Conservation (phyloP, 1,140 invertebrate species). For the Phymastichus coffea region DNA sequence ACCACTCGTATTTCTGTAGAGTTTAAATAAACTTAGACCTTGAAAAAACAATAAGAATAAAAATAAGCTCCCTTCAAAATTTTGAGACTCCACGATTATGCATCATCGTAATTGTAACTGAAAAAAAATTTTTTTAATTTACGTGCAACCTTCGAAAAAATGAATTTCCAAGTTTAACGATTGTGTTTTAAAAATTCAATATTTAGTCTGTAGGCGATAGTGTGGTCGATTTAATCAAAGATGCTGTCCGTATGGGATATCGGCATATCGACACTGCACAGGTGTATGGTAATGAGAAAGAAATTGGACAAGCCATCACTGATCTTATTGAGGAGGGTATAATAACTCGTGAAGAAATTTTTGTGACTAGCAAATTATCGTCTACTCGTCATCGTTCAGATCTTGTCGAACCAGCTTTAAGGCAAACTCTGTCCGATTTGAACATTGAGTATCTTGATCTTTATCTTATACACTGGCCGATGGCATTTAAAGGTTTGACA, state of each 20-base stretch:
- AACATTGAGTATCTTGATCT: constrained; percentile 79
- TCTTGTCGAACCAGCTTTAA: constrained; percentile 62
- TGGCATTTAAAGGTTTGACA: constrained; percentile 65
- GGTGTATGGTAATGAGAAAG: constrained; percentile 80
- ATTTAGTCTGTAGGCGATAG: too few species aligned
- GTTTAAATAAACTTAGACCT: too few species aligned
- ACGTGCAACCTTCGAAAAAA: too few species aligned
- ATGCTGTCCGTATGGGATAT: constrained; percentile 82
- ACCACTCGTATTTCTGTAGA: too few species aligned
- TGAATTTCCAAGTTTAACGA: too few species aligned
- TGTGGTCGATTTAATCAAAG: too few species aligned
- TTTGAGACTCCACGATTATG: too few species aligned
- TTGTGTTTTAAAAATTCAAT: too few species aligned
- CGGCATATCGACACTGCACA: constrained; percentile 86
- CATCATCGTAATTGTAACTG: too few species aligned
- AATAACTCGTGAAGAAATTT: constrained; percentile 81
- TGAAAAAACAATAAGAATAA: too few species aligned
- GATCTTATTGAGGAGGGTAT: constrained; percentile 73
- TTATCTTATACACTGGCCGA: constrained; percentile 82
- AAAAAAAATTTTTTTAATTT: too few species aligned
- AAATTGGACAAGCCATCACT: constrained; percentile 76
- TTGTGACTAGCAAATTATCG: constrained; percentile 74
- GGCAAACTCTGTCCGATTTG: constrained; percentile 67
- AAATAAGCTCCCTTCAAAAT: too few species aligned
- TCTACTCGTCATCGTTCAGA: constrained; percentile 60